Percentiles rank a stretch among this genome's conserved stretches.
phyloP scores from a whole-genome alignment of 2,113 vertebrate species.

The human (Homo sapiens) region DNA sequence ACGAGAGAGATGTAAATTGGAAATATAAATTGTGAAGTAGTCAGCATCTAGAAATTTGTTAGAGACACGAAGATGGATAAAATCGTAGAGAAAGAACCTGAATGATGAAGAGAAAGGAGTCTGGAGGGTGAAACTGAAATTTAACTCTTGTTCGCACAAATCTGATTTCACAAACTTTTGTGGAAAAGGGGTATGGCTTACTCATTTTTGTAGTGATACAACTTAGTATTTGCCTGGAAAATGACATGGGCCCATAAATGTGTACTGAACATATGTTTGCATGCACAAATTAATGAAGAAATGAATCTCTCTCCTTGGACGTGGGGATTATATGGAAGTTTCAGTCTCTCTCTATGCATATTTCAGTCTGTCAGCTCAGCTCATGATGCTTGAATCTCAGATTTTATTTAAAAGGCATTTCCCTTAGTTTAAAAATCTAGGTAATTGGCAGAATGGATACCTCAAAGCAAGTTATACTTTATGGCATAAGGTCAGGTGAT shows the following conservation, averaged over 20 bases:
- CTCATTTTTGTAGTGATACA: neutral
- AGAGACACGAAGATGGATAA: neutral
- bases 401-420: constrained; percentile 34
- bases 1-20: neutral
- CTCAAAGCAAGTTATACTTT: neutral
- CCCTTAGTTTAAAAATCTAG: neutral
- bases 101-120: neutral
- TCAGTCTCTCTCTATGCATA: neutral
- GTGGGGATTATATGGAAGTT: neutral
- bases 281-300: neutral
- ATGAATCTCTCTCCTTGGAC: neutral
- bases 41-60: neutral
- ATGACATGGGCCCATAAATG: neutral
- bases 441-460: neutral
- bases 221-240: neutral
- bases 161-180: neutral
- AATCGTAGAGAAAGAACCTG: neutral
- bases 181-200: neutral
- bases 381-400: neutral
- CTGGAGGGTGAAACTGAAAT: neutral
- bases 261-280: neutral
- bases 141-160: neutral
- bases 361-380: neutral
- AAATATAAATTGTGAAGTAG: constrained; percentile 38
- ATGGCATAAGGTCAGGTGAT: neutral